Base-by-base conservation (phyloP, 2,797 vertebrate species). In the Cynodonichthys magdalenae region DNA sequence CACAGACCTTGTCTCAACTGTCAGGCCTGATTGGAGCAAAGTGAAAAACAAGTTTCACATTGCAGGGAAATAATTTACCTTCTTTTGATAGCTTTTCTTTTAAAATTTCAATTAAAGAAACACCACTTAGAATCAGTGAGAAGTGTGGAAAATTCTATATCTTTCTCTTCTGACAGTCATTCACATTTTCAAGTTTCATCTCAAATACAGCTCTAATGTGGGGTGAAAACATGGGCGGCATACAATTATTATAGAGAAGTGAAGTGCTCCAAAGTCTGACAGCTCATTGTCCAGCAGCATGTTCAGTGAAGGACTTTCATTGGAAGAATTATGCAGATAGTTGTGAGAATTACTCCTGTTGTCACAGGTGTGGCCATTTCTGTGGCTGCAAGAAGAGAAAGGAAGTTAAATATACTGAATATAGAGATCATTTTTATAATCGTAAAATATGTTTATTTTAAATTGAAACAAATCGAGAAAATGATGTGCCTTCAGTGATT, bases 351-450 rank as follows among this genome's bases (percentile, higher is more conserved):
- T 29, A 86, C 12, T 49, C 62, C 84, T 19, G 66, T 34, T 50
- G 65, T 57, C 56, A 63, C 0, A 29, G 63, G 53, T 7, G 72
- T 69, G 49, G 62, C 17, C 14, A 51, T 53, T 34, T 71, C 50
- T 75, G 84, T 62, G 79, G 84, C 89, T 92, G 80, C 53, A 74
- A 34, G 19, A 54, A 18, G 28, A 45, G 2, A 68, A 31, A 52
- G 36, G 0, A 67, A 19, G 5, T 24, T 24, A 24, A 24, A 24
- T 24, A 24, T 24, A 24, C 24, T 24, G 24, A 24, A 24, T 24
- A 24, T 24, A 24, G 24, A 24, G 24, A 24, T 41, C 6, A 57
- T 45, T 41, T 27, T 28, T 48, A 54, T 6, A 18, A 53, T 6
- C 28, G 27, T 15, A 42, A 63, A 56, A 39, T 15, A 10, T 7